Conservation (phyloP, 2,888 invertebrate genomes). For the Tridacna crocea region DNA sequence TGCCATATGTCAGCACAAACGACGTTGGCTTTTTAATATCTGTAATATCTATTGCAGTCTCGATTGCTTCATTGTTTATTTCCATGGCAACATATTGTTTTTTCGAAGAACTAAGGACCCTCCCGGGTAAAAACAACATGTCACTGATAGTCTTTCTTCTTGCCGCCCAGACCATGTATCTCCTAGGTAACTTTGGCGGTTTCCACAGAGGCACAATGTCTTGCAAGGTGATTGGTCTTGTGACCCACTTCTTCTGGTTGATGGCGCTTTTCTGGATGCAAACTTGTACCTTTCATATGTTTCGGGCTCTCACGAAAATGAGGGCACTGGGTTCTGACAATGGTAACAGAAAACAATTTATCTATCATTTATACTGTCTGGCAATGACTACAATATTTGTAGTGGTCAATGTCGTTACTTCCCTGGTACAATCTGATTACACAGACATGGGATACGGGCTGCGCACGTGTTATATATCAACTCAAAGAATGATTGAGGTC, state of each 20-base stretch:
- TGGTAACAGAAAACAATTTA: conserved; percentile 20
- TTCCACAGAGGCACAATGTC: conserved; percentile 3
- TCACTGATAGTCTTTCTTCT: conserved; percentile 28
- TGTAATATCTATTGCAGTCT: conserved; percentile 24
- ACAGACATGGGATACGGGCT: conserved; percentile 41
- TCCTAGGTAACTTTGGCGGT: neutral
- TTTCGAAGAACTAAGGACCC: conserved; percentile 34
- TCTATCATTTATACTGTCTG: conserved; percentile 10
- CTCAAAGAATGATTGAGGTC: conserved; percentile 27
- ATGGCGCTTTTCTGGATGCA: conserved; percentile 54
- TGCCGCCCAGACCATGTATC: conserved; percentile 32
- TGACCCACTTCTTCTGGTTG: conserved; percentile 50
- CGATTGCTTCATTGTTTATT: conserved; percentile 33
- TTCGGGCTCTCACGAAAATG: too few species aligned
- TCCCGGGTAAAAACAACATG: conserved; percentile 55
- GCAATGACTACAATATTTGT: conserved; percentile 26
- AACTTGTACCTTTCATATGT: conserved; percentile 34
- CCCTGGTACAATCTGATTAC: neutral
- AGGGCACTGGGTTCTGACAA: neutral
- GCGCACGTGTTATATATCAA: conserved; percentile 35
- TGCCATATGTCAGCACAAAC: too few species aligned
- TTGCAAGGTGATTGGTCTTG: conserved; percentile 37
- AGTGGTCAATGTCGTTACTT: conserved; percentile 26
- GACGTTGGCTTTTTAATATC: conserved; percentile 10
- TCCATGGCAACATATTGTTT: conserved; percentile 32